Percentiles rank a stretch among this genome's conserved stretches.
These are phyloP conservation scores for Drosophila arawakana DNA, from an alignment of 1,140 invertebrate species.

Conservation along the genomic window DNA sequence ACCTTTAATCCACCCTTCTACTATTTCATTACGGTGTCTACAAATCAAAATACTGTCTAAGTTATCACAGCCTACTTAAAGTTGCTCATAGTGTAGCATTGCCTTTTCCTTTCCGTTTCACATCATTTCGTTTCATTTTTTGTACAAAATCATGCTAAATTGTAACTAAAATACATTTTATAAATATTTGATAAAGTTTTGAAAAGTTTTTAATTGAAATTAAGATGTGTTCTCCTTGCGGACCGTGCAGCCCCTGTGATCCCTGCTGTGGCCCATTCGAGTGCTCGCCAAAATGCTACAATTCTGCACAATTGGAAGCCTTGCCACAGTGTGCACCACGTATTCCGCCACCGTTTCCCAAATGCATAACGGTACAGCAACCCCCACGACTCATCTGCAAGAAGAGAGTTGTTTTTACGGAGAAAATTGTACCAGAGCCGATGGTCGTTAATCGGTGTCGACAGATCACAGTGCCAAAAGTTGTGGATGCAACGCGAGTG, in stretches of 20 bases:
- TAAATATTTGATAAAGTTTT: neutral
- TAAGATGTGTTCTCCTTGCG: neutral
- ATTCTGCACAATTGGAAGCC: neutral
- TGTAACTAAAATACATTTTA: neutral
- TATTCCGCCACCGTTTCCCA: neutral
- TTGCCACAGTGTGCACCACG: neutral
- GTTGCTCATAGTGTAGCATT: no score
- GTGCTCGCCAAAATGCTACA: neutral
- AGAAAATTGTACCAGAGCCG: neutral
- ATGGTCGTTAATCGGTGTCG: neutral
- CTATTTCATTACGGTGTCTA: no score
- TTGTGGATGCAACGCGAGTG: neutral
- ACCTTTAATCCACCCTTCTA: no score
- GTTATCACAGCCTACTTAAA: neutral
- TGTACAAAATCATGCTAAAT: conserved; percentile 4
- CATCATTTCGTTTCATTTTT: neutral
- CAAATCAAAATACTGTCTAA: neutral
- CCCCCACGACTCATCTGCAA: neutral
- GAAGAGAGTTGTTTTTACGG: neutral
- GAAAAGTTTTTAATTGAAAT: conserved; percentile 1
- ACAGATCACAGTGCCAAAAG: neutral
- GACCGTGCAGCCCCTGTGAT: conserved; percentile 3
- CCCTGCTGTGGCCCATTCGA: neutral
- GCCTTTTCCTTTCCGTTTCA: neutral
- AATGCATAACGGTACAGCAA: neutral